These are phyloP conservation scores for Istiophorus platypterus DNA, from an alignment of 2,113 vertebrate species.

Conservation along the genomic window DNA sequence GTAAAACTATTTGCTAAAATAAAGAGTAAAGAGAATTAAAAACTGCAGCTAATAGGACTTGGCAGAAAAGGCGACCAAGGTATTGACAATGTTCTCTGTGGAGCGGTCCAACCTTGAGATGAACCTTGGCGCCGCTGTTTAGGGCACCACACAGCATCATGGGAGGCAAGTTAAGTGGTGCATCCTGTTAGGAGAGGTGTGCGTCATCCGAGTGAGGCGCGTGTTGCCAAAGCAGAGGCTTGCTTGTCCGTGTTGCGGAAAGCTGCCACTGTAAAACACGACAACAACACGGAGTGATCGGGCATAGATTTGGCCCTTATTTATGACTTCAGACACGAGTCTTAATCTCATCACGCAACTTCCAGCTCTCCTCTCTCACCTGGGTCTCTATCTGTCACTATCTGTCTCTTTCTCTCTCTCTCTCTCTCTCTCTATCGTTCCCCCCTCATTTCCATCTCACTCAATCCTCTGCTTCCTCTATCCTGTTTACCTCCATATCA, in stretches of 20 bases:
- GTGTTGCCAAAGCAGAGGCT: conserved; percentile 78
- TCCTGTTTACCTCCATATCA: conserved; percentile 49
- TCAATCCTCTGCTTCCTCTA: conserved; percentile 46
- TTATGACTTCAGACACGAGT: conserved; percentile 40
- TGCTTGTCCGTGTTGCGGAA: conserved; percentile 35
- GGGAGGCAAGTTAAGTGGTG: conserved; percentile 36
- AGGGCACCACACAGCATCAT: conserved; percentile 48
- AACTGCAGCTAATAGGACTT: conserved; percentile 4
- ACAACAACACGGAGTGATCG: conserved; percentile 37
- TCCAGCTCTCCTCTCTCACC: conserved; percentile 40
- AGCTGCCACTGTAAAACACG: conserved; percentile 46
- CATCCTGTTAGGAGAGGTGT: conserved; percentile 14
- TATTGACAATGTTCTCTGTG: conserved; percentile 53
- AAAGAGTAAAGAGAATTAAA: conserved; percentile 6
- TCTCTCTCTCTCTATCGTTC: conserved; percentile 31
- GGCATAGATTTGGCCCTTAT: conserved; percentile 48
- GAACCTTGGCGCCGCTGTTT: conserved; percentile 55
- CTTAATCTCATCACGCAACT: conserved; percentile 66
- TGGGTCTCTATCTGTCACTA: conserved; percentile 4
- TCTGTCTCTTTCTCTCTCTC: too few relatives aligned
- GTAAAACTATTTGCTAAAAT: conserved; percentile 2
- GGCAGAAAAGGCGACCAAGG: conserved; percentile 26
- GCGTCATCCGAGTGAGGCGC: conserved; percentile 50
- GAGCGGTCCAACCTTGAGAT: conserved; percentile 52
- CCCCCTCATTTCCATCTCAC: conserved; percentile 31